phyloP scores from a whole-genome alignment of 2,797 vertebrate genomes.

The Heteromormyrus szaboi region DNA sequence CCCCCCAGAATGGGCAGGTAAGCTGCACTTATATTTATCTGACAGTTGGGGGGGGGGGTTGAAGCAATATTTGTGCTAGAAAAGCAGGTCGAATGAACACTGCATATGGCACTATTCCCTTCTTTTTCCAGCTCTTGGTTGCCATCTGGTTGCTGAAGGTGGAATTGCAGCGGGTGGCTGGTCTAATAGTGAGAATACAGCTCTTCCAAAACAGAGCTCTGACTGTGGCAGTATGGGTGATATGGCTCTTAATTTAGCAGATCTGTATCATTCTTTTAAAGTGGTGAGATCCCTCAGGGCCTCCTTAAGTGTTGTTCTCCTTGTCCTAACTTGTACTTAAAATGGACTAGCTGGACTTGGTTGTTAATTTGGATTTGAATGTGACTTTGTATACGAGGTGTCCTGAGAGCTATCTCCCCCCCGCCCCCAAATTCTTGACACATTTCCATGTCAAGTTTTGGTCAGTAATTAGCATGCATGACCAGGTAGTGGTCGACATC shows the following conservation, averaged over 20 bases:
- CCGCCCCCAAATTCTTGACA: background rate
- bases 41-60: background rate
- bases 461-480: background rate
- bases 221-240: background rate
- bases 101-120: background rate
- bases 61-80: background rate
- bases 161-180: background rate
- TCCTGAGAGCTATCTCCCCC: background rate
- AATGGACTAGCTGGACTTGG: background rate
- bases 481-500: background rate
- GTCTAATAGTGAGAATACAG: background rate
- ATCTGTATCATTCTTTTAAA: background rate
- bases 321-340: background rate
- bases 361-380: background rate
- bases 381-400: background rate
- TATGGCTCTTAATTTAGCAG: background rate
- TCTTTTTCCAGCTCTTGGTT: background rate
- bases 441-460: background rate
- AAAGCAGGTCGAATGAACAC: background rate
- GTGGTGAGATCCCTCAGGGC: background rate
- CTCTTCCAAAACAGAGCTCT: background rate
- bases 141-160: background rate
- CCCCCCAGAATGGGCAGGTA: background rate
- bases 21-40: background rate
- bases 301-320: background rate